A percentile compares a stretch with the other conserved stretches of the same genome.
Conservation (phyloP, 1,140 invertebrate genomes). For the Ruditapes philippinarum region DNA sequence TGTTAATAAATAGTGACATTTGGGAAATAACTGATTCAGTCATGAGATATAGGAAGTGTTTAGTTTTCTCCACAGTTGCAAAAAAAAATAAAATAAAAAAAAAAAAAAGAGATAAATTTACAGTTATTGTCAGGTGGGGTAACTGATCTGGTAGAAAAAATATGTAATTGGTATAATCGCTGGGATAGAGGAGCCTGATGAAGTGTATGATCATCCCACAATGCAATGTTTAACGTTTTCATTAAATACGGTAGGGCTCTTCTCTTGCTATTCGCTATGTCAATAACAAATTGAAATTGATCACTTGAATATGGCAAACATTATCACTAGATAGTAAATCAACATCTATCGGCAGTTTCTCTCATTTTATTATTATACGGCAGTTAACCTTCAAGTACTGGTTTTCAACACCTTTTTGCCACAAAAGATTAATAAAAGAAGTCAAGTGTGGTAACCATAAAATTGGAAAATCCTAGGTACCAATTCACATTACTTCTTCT, state of each 20-base stretch:
- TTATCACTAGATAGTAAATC: background rate
- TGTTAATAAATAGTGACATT: no score
- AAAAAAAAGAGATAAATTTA: no score
- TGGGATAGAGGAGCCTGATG: background rate
- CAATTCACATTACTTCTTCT: no score
- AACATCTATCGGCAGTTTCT: no score
- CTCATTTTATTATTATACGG: background rate
- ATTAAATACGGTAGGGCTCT: background rate
- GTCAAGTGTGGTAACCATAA: background rate
- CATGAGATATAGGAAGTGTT: no score
- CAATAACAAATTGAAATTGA: conserved; percentile 6
- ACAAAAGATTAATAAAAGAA: background rate
- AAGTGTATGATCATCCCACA: background rate
- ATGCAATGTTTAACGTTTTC: background rate
- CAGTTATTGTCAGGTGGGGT: no score
- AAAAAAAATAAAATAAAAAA: no score
- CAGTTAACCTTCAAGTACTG: background rate
- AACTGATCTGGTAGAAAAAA: no score
- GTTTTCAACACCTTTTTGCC: background rate
- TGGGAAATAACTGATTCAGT: no score
- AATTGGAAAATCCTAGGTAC: background rate
- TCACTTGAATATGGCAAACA: background rate
- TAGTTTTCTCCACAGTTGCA: no score
- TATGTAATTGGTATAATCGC: background rate
- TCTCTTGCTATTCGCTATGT: no score